A percentile compares a stretch with the other conserved stretches of the same genome.
These are phyloP conservation scores for Scylla paramamosain DNA, from an alignment of 1,140 invertebrate genomes.

Conservation along the genomic window DNA sequence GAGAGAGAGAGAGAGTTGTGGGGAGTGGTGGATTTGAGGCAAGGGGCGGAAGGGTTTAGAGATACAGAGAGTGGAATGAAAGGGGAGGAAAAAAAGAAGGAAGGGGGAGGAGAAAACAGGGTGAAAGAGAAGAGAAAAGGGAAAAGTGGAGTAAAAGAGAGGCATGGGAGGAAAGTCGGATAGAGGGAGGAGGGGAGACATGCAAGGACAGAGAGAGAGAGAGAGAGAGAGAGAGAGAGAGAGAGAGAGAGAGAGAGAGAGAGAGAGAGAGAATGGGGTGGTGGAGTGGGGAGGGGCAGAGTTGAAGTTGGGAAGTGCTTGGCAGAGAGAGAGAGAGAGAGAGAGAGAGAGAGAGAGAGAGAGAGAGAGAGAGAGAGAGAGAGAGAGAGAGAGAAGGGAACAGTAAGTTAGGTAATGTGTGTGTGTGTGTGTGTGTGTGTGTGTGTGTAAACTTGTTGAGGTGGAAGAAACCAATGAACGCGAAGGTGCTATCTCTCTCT, in stretches of 20 bases:
- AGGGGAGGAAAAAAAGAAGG: not conserved
- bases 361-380: not conserved
- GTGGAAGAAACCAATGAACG: not conserved
- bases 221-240: not conserved
- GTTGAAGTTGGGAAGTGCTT: not conserved
- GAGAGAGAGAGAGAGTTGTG: no score
- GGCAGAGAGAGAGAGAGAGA: not conserved
- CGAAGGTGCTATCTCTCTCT: not conserved
- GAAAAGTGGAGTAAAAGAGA: not conserved
- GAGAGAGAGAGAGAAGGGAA: not conserved
- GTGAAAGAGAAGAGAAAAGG: not conserved
- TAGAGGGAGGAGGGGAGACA: not conserved
- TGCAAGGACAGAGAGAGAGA: not conserved
- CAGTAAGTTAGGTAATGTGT: not conserved
- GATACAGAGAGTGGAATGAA: not conserved
- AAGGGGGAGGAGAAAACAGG: no score
- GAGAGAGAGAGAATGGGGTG: not conserved
- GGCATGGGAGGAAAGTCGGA: not conserved
- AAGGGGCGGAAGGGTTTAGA: not conserved
- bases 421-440: not conserved
- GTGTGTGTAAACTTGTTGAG: not conserved
- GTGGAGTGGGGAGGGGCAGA: not conserved
- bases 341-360: not conserved
- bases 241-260: not conserved
- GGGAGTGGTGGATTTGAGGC: no score